A percentile compares a stretch with the other conserved stretches of the same genome.
phyloP scores from a whole-genome alignment of 2,113 vertebrate species.

The Phycodurus eques region DNA sequence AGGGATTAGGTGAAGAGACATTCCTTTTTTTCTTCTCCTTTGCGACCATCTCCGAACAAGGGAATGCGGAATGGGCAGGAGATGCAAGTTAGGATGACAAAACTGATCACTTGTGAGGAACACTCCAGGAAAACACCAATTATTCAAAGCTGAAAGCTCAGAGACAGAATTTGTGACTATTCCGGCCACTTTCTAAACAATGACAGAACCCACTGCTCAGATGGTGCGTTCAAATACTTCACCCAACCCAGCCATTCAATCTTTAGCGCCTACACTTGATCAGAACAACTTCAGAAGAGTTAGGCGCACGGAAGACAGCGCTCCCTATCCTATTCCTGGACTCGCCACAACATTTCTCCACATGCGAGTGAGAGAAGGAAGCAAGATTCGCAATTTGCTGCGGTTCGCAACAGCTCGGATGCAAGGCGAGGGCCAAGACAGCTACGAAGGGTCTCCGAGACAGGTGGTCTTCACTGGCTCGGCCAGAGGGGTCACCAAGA shows the following conservation, averaged over 20 bases:
- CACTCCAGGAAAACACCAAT: constrained; percentile 16
- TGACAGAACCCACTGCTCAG: constrained; percentile 27
- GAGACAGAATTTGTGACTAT: background rate
- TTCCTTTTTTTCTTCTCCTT: constrained; percentile 26
- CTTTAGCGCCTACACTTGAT: constrained; percentile 33
- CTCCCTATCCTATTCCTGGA: constrained; percentile 74
- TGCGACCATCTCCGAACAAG: constrained; percentile 28
- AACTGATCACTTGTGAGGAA: constrained; percentile 22
- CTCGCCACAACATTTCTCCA: constrained; percentile 77
- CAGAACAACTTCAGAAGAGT: constrained; percentile 83
- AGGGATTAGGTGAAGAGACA: constrained; percentile 49
- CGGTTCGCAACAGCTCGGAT: constrained; percentile 83
- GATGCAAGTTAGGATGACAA: constrained; percentile 36
- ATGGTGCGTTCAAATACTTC: constrained; percentile 23
- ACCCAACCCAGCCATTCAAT: constrained; percentile 3
- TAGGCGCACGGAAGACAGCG: constrained; percentile 73
- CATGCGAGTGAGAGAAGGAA: constrained; percentile 91
- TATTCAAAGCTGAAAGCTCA: constrained; percentile 18
- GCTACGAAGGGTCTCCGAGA: constrained; percentile 54
- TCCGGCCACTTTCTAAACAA: constrained; percentile 12
- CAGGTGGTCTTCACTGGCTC: constrained; percentile 88
- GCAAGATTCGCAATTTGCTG: constrained; percentile 90
- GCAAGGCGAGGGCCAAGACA: constrained; percentile 51
- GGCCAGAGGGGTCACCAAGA: constrained; percentile 86
- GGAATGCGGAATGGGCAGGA: constrained; percentile 15